phyloP scores from a whole-genome alignment of 2,888 invertebrate genomes.

The Xestia sexstrigata region DNA sequence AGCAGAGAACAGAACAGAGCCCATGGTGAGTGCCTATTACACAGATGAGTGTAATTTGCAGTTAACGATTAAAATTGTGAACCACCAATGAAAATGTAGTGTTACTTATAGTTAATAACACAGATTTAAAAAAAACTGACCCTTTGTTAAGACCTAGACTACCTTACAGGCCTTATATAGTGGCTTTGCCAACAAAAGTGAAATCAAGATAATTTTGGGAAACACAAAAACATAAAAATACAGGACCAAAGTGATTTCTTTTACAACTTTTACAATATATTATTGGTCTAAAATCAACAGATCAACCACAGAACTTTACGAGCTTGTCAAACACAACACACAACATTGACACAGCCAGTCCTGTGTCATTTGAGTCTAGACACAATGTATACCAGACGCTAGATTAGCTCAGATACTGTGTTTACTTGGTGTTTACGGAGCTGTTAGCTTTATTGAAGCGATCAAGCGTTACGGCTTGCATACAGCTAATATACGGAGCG shows the following conservation, averaged over 20 bases:
- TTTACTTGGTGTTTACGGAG: no score
- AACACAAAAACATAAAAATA: neutral
- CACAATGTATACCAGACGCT: conserved; percentile 60
- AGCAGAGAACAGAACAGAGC: no score
- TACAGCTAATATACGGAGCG: neutral
- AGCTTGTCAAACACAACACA: conserved; percentile 71
- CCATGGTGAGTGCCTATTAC: no score
- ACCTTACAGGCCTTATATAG: neutral
- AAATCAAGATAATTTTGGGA: neutral
- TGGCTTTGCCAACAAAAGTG: neutral
- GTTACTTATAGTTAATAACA: no score
- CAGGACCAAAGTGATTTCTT: neutral
- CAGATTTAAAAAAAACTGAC: no score
- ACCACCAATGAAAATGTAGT: no score
- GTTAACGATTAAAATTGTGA: no score
- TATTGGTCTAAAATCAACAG: conserved; percentile 22
- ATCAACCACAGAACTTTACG: conserved; percentile 65
- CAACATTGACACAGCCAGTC: conserved; percentile 71
- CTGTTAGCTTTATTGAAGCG: conserved; percentile 41
- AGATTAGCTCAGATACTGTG: conserved; percentile 55
- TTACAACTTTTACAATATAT: conserved; percentile 1
- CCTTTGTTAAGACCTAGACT: neutral
- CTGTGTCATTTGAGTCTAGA: conserved; percentile 50
- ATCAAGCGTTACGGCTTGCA: conserved; percentile 21
- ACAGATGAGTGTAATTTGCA: no score